Evolutionary conservation across 1,140 invertebrate genomes (phyloP).

Genomic region (Dendrolimus punctatus): DNA sequence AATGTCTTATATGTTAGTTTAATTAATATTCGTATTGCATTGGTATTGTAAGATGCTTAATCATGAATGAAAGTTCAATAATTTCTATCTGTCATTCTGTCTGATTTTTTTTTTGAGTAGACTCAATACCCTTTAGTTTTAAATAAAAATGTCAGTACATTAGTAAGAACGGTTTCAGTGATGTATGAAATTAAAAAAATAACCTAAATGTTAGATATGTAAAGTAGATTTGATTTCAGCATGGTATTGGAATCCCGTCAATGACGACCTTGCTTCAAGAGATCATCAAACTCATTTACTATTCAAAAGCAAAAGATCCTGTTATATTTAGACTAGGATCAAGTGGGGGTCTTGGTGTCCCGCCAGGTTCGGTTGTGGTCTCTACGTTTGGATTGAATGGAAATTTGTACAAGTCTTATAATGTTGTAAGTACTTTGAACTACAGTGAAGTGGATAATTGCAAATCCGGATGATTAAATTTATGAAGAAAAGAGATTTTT

Average conservation of each 20-base stretch:
- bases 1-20: too few relatives aligned
- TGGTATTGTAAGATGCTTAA: too few relatives aligned
- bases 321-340: conserved; percentile 88
- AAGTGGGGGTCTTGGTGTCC: conserved; percentile 83
- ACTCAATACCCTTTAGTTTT: too few relatives aligned
- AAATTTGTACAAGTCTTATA: conserved; percentile 75
- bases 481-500: too few relatives aligned
- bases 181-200: neutral
- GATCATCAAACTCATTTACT: conserved; percentile 84
- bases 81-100: too few relatives aligned
- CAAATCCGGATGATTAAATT: neutral
- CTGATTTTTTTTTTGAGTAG: too few relatives aligned
- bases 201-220: neutral
- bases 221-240: conserved; percentile 70
- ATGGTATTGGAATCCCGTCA: conserved; percentile 89
- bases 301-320: conserved; percentile 81
- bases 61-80: too few relatives aligned
- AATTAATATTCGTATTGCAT: too few relatives aligned
- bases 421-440: conserved; percentile 73
- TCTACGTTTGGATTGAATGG: conserved; percentile 81
- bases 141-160: too few relatives aligned
- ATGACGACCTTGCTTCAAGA: conserved; percentile 87
- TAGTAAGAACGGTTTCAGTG: neutral
- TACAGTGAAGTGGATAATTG: conserved; percentile 1
- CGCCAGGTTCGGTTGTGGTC: conserved; percentile 83